Evolutionary conservation across 2,888 invertebrate genomes (phyloP).

Genomic region (Oxyteleia sp.): DNA sequence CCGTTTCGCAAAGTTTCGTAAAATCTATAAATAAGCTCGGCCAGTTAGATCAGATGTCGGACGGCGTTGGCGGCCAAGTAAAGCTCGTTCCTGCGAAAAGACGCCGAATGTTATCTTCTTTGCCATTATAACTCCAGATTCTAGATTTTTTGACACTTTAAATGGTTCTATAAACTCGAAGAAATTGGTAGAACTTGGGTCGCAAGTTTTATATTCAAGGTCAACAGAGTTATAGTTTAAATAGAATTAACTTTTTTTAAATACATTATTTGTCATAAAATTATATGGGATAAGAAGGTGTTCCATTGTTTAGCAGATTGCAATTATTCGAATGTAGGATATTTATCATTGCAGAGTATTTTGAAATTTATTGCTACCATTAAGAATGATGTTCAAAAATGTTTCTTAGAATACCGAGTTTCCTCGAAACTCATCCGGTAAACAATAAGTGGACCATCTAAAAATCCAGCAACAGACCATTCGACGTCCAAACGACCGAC

Average conservation of each 20-base stretch:
- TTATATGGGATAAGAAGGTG: too few relatives aligned
- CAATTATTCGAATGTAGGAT: too few relatives aligned
- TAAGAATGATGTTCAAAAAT: too few relatives aligned
- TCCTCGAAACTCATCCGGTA: conserved; percentile 17
- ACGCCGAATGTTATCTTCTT: conserved; percentile 65
- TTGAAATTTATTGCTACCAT: too few relatives aligned
- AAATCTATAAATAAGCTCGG: conserved; percentile 85
- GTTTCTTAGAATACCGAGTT: neutral
- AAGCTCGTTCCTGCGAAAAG: conserved; percentile 84
- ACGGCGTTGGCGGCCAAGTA: conserved; percentile 87
- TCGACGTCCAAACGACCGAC: conserved; percentile 61
- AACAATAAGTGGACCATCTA: conserved; percentile 54
- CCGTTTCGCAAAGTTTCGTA: conserved; percentile 85
- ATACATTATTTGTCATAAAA: too few relatives aligned
- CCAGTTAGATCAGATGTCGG: conserved; percentile 87
- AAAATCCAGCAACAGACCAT: conserved; percentile 60
- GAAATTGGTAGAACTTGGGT: too few relatives aligned
- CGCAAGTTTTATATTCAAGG: too few relatives aligned
- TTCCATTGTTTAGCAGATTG: too few relatives aligned
- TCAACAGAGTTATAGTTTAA: too few relatives aligned
- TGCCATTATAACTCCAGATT: conserved; percentile 37
- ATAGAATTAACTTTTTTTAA: too few relatives aligned
- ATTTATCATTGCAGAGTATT: too few relatives aligned
- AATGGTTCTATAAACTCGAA: too few relatives aligned
- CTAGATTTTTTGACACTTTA: conserved; percentile 22